These are phyloP conservation scores for Ailurus styani DNA, from an alignment of 2,113 vertebrate species.

Conservation along the genomic window DNA sequence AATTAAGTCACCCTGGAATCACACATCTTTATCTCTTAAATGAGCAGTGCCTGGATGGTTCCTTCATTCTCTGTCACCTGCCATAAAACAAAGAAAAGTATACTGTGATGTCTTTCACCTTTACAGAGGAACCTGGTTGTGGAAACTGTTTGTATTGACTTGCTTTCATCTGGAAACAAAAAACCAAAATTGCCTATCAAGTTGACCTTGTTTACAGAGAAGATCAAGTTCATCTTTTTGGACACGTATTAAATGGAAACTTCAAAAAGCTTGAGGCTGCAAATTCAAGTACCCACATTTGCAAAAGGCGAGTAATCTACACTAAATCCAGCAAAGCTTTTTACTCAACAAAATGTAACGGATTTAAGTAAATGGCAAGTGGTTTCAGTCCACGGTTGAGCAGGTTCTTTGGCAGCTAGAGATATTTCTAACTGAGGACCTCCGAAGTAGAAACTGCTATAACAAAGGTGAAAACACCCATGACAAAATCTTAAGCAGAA, in stretches of 20 bases:
- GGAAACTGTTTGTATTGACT: slow-evolving; percentile 85
- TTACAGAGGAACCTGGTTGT: slow-evolving; percentile 87
- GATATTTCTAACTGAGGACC: slow-evolving; percentile 84
- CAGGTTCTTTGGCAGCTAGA: slow-evolving; percentile 85
- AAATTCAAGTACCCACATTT: slow-evolving; percentile 87
- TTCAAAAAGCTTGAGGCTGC: slow-evolving; percentile 88
- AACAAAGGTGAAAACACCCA: slow-evolving; percentile 88
- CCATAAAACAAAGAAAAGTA: slow-evolving; percentile 90
- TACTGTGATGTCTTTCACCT: slow-evolving; percentile 86
- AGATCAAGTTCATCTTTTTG: slow-evolving; percentile 91
- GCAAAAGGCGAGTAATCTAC: slow-evolving; percentile 79
- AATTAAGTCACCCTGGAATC: slow-evolving; percentile 81
- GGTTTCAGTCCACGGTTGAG: slow-evolving; percentile 87
- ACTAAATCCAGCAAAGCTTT: slow-evolving; percentile 85
- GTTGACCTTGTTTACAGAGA: slow-evolving; percentile 89
- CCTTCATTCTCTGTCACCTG: slow-evolving; percentile 89
- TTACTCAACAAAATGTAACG: slow-evolving; percentile 77
- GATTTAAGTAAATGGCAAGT: slow-evolving; percentile 84
- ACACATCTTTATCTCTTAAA: slow-evolving; percentile 91
- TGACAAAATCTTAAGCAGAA: slow-evolving; percentile 84
- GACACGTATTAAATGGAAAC: slow-evolving; percentile 91
- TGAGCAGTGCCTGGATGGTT: slow-evolving; percentile 86
- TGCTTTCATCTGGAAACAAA: slow-evolving; percentile 86
- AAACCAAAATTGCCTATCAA: slow-evolving; percentile 88
- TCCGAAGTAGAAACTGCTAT: slow-evolving; percentile 83